Base-by-base conservation (phyloP, 2,888 invertebrate species). In the Teinopalpus imperialis region DNA sequence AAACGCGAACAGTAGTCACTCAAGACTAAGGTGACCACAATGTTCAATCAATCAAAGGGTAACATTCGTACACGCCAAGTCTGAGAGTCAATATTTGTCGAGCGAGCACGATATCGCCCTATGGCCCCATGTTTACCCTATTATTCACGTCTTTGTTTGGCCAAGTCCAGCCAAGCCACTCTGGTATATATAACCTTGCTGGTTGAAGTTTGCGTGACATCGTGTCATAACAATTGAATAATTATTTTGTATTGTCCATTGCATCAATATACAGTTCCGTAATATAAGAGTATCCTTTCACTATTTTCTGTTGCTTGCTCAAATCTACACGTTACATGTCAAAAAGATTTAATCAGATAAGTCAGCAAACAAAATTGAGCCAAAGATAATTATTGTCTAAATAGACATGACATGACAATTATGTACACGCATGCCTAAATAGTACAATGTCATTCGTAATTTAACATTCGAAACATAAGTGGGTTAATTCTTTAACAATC, bases 41-140 rank as follows among this genome's bases (percentile, higher is more conserved):
- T 58, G 66, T 64, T 57, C 79, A 74, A 86, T 87, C 87, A 87
- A 87, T 87, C 87, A 86, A 80, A 81, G 75, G 79, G 77, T 73
- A 66, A 68, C 70, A 74, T 75, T 75, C 73, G 75, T 73, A 74
- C 56, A 49, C 49, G 56, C 61, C 62, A 62, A 69, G 65, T 66
- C 66, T 61, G 54, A 57, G 43, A 54, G 76, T 77, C 75, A 88
- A 88, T 87, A 85, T 88, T 88, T 74, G 72, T 76, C 59, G 46
- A 59, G 59, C 67, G 62, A 74, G 71, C 85, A 81, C 81, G 76
- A 74, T 75, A 77, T 74, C 59, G 53, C 56, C 59, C 55, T 49
- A 49, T 14, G 14, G 39, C 51, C 51, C 43, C 51, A 53, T 83
- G 77, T 87, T 85, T 85, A 66, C 75, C 67, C 69, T 77, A 76